Percentiles rank a stretch among this genome's conserved stretches.
These are phyloP conservation scores for Lophotis ruficrista DNA, from an alignment of 2,113 vertebrate species.

Conservation along the genomic window DNA sequence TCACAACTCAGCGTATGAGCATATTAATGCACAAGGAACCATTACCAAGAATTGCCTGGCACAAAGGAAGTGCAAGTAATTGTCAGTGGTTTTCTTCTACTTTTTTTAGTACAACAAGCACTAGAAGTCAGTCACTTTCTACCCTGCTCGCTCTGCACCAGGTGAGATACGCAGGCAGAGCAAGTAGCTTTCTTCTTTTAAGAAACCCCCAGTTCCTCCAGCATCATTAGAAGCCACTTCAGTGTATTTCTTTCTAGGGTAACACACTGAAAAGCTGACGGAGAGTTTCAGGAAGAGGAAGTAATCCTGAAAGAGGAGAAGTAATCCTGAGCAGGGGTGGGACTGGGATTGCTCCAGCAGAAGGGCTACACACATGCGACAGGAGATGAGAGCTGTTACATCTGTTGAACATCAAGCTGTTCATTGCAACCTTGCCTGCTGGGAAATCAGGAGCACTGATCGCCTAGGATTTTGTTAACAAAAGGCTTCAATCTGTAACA, in stretches of 20 bases:
- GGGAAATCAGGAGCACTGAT: neutral
- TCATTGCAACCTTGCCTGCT: neutral
- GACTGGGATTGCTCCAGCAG: neutral
- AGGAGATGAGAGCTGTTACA: neutral
- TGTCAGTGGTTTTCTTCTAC: neutral
- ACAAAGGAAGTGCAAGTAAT: neutral
- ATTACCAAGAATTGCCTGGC: neutral
- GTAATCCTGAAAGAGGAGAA: neutral
- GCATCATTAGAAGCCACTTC: neutral
- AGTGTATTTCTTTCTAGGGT: neutral
- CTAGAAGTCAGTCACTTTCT: neutral
- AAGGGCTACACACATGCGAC: neutral
- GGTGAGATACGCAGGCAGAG: neutral
- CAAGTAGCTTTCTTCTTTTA: neutral
- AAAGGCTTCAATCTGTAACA: neutral
- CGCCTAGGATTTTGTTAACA: neutral
- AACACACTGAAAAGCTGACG: neutral
- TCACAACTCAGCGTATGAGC: neutral
- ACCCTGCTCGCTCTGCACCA: accelerated
- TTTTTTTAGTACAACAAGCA: neutral
- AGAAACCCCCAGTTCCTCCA: neutral
- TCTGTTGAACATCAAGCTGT: neutral
- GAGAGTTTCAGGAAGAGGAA: neutral
- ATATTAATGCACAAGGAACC: neutral
- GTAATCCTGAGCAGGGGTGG: neutral